phyloP scores from a whole-genome alignment of 1,140 invertebrate species.

The Caerostris extrusa region DNA sequence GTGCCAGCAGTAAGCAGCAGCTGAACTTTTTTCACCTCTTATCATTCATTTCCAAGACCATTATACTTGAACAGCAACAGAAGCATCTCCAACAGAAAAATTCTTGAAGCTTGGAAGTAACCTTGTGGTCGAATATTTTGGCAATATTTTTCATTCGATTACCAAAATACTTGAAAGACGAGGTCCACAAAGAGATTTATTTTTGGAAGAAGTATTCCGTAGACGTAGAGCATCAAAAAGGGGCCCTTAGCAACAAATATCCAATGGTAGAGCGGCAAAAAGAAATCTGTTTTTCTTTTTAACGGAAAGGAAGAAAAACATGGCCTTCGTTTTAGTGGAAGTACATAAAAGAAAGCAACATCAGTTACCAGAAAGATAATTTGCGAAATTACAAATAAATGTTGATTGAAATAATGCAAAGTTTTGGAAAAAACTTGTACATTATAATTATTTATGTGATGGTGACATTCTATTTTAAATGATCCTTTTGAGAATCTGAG shows the following conservation, averaged over 20 bases:
- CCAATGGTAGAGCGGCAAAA: not conserved
- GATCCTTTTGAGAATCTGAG: no score
- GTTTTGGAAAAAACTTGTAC: no score
- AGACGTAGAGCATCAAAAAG: not conserved
- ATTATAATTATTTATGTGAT: no score
- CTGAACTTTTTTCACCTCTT: not conserved
- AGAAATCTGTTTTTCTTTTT: no score
- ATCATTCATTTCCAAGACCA: not conserved
- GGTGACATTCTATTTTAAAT: no score
- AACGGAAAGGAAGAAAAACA: no score
- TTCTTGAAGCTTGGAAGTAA: not conserved
- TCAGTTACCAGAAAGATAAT: no score
- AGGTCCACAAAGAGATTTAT: not conserved
- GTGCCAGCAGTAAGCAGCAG: slow-evolving; percentile 19
- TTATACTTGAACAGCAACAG: not conserved
- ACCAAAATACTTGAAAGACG: not conserved
- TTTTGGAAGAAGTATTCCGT: not conserved
- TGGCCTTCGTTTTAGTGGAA: no score
- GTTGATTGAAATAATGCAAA: no score
- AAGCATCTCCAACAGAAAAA: not conserved
- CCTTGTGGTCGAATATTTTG: slow-evolving; percentile 3
- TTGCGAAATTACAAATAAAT: no score
- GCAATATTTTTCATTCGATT: not conserved
- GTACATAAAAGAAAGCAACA: no score
- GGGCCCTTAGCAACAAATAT: not conserved